These are phyloP conservation scores for Nomia melanderi DNA, from an alignment of 1,140 invertebrate genomes.

Conservation along the genomic window DNA sequence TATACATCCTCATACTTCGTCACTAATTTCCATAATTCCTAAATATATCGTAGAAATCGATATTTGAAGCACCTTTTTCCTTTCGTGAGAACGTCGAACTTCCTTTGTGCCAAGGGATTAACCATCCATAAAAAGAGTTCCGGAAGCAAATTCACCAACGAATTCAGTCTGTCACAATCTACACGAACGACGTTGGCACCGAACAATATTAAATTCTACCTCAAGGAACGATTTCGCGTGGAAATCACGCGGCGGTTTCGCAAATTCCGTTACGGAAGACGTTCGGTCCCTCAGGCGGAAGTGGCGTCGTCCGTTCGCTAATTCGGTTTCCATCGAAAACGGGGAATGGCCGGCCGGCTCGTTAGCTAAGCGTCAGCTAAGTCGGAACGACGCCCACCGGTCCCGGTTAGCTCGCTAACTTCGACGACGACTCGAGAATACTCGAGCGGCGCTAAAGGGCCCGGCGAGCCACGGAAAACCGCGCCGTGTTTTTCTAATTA, in stretches of 20 bases:
- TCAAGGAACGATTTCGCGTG: not conserved
- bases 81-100: too few relatives aligned
- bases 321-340: constrained; percentile 64
- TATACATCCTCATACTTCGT: too few relatives aligned
- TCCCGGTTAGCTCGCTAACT: constrained; percentile 46
- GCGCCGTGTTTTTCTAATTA: constrained; percentile 22
- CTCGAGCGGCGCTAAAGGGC: constrained; percentile 46
- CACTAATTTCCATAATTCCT: too few relatives aligned
- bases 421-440: constrained; percentile 47
- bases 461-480: constrained; percentile 11
- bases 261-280: constrained; percentile 50
- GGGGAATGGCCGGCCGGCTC: constrained; percentile 50
- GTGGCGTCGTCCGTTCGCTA: constrained; percentile 42
- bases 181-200: too few relatives aligned
- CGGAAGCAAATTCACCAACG: too few relatives aligned
- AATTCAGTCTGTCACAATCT: too few relatives aligned
- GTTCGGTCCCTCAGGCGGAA: not conserved
- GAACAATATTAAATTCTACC: too few relatives aligned
- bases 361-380: constrained; percentile 56
- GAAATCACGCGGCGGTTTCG: constrained; percentile 51
- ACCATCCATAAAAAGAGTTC: too few relatives aligned
- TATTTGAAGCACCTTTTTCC: too few relatives aligned
- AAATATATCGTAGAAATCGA: too few relatives aligned
- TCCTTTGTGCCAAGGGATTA: too few relatives aligned
- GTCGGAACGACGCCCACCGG: constrained; percentile 28